phyloP scores from a whole-genome alignment of 2,888 invertebrate genomes.

The Leucophenga maculata region DNA sequence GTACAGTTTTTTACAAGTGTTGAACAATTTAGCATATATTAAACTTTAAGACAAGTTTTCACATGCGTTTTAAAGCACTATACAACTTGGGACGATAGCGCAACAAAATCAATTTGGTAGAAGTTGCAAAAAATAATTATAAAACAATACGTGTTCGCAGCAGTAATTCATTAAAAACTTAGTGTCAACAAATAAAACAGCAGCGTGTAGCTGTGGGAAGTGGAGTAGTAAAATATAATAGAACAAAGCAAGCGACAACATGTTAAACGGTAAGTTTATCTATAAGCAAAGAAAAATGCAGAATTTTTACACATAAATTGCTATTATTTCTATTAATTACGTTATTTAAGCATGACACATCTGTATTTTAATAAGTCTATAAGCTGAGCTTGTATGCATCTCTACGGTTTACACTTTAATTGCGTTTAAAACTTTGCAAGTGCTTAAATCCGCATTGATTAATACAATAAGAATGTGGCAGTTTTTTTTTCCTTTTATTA shows the following conservation, averaged over 20 bases:
- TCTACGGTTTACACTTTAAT: too few relatives aligned
- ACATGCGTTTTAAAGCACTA: neutral
- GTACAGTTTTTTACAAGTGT: neutral
- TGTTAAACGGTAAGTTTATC: conserved; percentile 13
- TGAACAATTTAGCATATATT: neutral
- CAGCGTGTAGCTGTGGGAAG: too few relatives aligned
- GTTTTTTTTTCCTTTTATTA: too few relatives aligned
- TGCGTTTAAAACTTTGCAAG: too few relatives aligned
- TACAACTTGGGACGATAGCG: neutral
- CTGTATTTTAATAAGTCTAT: too few relatives aligned
- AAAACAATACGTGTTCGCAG: neutral
- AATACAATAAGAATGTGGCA: too few relatives aligned
- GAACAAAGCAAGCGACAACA: neutral
- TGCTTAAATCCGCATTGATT: too few relatives aligned
- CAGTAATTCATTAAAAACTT: neutral
- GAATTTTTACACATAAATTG: too few relatives aligned
- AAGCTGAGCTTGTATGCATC: too few relatives aligned
- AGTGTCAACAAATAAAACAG: too few relatives aligned
- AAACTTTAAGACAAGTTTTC: neutral
- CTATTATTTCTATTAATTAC: too few relatives aligned
- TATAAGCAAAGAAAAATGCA: neutral
- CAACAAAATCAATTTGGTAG: neutral
- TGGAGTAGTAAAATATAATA: neutral
- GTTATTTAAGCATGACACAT: too few relatives aligned
- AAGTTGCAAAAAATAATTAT: neutral